Evolutionary conservation across 2,888 invertebrate species (phyloP).

Genomic region (Synergus gifuensis): DNA sequence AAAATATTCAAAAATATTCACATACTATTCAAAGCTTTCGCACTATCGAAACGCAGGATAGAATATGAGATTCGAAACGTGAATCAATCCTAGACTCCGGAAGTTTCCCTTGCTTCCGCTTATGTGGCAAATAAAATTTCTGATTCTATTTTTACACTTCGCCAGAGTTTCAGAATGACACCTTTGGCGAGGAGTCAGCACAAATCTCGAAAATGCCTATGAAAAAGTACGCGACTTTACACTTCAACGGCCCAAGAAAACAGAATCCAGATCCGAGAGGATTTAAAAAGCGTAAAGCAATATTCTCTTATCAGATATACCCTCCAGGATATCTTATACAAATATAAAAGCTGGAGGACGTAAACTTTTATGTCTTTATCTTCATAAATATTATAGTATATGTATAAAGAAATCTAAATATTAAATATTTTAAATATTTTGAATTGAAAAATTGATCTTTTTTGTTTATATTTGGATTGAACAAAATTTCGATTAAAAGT

Average conservation of each 20-base stretch:
- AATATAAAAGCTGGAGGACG: background rate
- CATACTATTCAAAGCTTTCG: conserved; percentile 46
- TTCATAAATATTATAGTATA: too few relatives aligned
- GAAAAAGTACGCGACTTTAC: background rate
- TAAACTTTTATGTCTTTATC: background rate
- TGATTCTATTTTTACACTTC: conserved; percentile 51
- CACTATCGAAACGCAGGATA: conserved; percentile 34
- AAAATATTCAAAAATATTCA: conserved; percentile 70
- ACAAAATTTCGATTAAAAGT: conserved; percentile 1
- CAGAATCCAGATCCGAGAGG: background rate
- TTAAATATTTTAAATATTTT: too few relatives aligned
- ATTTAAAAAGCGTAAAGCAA: background rate
- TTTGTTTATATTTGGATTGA: background rate
- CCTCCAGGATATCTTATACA: background rate
- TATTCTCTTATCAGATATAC: too few relatives aligned
- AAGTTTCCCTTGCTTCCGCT: conserved; percentile 33
- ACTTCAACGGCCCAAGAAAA: background rate
- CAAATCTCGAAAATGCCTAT: conserved; percentile 49
- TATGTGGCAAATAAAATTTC: conserved; percentile 55
- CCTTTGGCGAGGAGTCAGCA: conserved; percentile 53
- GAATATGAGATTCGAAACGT: conserved; percentile 59
- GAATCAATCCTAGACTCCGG: conserved; percentile 57
- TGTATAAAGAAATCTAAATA: too few relatives aligned
- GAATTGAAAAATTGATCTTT: too few relatives aligned
- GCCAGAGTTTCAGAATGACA: conserved; percentile 20